Evolutionary conservation across 1,140 invertebrate species (phyloP), one percentile per base, ranked within the genome.

Genomic region (Triops longicaudatus): DNA sequence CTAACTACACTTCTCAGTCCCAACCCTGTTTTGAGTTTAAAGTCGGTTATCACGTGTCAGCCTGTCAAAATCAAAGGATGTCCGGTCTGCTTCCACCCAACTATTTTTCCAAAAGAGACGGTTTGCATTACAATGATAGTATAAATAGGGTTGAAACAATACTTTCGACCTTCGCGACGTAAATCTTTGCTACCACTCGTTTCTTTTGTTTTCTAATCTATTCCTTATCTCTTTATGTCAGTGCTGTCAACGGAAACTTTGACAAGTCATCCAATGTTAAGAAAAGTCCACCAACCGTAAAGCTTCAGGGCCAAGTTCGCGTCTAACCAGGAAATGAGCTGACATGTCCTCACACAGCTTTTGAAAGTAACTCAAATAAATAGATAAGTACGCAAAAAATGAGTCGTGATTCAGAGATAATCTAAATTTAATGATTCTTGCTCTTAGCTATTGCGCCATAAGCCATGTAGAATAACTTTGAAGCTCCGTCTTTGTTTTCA

Each of bases 261-360:
- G 50, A 63, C 50, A 63, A 63, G 50, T 63, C 50, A 63, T 63
- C 50, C 50, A 63, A 17, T 22, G 50, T 63, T 63, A 63, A 63
- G 50, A 63, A 63, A 63, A 63, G 22, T 63, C 50, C 50, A 63
- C 17, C 50, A 63, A 63, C 50, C 50, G 50, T 63, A 63, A 63
- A 63, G 14, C 22, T 22, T 63, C 50, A 37, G 31, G 31, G 31
- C 50, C 50, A 22, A 22, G 14, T 6, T 63, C 50, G 50, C 50
- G 17, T 63, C 14, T 6, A n/a, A 63, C 22, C 50, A 63, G 50
- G 50, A 63, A 63, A 63, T 63, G 50, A 63, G 50, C 22, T 63
- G 50, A 63, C 50, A 63, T 63, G 50, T 63, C 50, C 17, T 22
- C 50, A 17, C 50, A 22, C 50, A 63, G 14, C 22, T 22, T n/a